Base-by-base conservation (phyloP, 2,888 invertebrate species). In the Drosophila bunnanda region DNA sequence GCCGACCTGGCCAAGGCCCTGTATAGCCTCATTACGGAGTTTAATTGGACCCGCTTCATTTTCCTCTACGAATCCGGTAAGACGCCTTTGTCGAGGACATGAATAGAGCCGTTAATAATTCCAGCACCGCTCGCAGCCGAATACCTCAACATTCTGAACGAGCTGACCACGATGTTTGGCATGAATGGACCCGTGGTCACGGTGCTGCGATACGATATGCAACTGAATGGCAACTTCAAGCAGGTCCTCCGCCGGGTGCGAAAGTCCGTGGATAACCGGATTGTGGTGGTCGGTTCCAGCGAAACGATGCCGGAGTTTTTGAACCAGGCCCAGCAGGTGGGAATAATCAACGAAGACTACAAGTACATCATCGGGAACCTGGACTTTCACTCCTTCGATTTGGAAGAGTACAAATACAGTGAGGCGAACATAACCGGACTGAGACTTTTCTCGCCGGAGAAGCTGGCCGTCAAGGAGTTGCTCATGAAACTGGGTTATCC, bases 321-420 rank as follows among this genome's bases (percentile, higher is more conserved):
- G 0, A 93, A 93, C 68, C 93, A 93, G 93, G 98, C 98, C 25
- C 97, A 98, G 93, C 98, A 98, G 93, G 96, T 98, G 79, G 98
- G 98, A 69, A 97, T 98, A 95, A 97, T 98, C 95, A 98, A 97
- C 74, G 97, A 97, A 91, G 96, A 97, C 90, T 98, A 98, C 93
- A 95, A 95, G 84, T 96, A 95, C 80, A 94, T 98, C 44, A 95
- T 98, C 61, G 96, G 96, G 74, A 95, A 95, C 81, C 93, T 97
- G 93, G 97, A 97, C 91, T 94, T 97, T 43, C 92, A 92, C 52
- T 84, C 91, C 0, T 89, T 92, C 38, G 95, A 98, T 87, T 93
- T 97, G 80, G 95, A 95, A 39, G 95, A 96, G 20, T 97, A 95
- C 89, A 95, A 95, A 89, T 95, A 96, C 86, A 96, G 96, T 1